phyloP scores from a whole-genome alignment of 23 tunicate genomes.

The Styela clava region DNA sequence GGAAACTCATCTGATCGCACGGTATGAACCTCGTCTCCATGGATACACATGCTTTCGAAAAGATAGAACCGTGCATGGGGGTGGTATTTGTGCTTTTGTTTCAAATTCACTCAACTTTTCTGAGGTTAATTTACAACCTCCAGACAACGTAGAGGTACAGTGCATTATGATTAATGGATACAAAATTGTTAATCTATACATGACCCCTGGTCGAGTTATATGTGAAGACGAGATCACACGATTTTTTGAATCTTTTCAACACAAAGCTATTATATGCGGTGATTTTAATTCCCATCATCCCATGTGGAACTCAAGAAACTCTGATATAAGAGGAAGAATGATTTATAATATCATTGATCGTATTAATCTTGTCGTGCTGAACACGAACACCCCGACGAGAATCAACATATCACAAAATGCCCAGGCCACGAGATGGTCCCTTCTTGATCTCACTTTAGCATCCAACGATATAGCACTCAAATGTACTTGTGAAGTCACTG shows the following conservation, averaged over 20 bases:
- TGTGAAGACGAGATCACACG: neutral
- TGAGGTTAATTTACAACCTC: neutral
- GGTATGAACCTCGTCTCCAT: neutral
- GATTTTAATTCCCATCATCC: slow-evolving; percentile 3
- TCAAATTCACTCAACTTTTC: neutral
- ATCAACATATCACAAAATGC: slow-evolving; percentile 1
- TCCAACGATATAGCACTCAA: neutral
- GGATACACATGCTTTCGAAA: neutral
- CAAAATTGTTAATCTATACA: slow-evolving; percentile 1
- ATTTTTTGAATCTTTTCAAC: neutral
- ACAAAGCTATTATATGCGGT: neutral
- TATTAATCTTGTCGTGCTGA: too few species aligned
- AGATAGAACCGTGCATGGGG: neutral
- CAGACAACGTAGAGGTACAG: neutral
- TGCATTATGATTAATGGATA: neutral
- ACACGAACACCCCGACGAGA: neutral
- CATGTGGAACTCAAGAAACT: neutral
- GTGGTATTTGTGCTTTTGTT: neutral
- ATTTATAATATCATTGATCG: too few species aligned
- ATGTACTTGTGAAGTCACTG: neutral
- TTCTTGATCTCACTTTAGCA: too few species aligned
- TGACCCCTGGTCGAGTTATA: neutral
- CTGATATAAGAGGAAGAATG: neutral
- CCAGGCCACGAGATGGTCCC: too few species aligned
- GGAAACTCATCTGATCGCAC: slow-evolving; percentile 13